Percentiles rank a stretch among this genome's conserved stretches.
Evolutionary conservation across 2,797 vertebrate species (phyloP).

Genomic region (Monodelphis domestica): DNA sequence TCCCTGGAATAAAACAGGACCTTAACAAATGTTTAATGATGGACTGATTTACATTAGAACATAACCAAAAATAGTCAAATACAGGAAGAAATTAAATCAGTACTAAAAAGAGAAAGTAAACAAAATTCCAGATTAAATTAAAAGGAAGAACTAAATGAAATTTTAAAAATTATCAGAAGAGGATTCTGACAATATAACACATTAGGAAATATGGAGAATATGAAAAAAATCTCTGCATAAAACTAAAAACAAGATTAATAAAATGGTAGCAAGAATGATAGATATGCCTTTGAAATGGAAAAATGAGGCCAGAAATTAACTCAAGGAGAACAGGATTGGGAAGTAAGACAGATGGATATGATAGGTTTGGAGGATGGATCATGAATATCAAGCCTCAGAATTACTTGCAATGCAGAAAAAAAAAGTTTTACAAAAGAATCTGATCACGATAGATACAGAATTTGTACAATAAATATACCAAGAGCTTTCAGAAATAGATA

Average conservation of each 20-base stretch:
- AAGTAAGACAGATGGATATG: neutral
- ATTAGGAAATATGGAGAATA: neutral
- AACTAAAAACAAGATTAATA: neutral
- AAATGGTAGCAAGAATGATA: neutral
- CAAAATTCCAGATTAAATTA: neutral
- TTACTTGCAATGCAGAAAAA: neutral
- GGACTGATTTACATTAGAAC: neutral
- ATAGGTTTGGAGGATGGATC: neutral
- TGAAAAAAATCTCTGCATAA: neutral
- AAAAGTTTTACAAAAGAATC: neutral
- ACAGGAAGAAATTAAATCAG: neutral
- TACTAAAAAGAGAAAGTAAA: neutral
- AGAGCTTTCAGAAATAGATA: neutral
- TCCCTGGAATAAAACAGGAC: neutral
- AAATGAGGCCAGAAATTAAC: neutral
- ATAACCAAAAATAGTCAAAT: neutral
- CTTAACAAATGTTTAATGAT: neutral
- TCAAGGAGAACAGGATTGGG: neutral
- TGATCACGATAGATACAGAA: neutral
- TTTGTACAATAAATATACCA: neutral
- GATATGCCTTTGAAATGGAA: neutral
- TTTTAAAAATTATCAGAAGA: neutral
- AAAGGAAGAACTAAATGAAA: neutral
- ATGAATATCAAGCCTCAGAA: neutral
- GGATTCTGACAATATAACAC: neutral